Conservation (phyloP, 2,113 vertebrate species). For the Cettia cetti region DNA sequence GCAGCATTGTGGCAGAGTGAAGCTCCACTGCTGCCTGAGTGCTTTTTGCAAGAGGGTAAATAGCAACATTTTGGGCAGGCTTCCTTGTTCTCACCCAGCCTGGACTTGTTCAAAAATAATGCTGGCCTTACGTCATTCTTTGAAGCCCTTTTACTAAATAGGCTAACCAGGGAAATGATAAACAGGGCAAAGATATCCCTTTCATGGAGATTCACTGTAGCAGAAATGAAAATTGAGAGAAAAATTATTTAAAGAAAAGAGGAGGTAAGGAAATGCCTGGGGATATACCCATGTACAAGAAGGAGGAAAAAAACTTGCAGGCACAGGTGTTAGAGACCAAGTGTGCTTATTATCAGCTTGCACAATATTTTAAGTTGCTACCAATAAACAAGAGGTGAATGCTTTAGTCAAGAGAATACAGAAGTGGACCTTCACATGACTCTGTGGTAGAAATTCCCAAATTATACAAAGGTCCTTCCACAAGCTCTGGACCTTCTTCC, state of each 20-base stretch:
- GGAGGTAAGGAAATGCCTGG: not conserved
- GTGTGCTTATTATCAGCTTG: not conserved
- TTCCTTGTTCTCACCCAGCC: not conserved
- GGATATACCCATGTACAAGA: not conserved
- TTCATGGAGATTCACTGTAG: not conserved
- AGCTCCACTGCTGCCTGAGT: not conserved
- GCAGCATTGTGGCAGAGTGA: rapidly evolving
- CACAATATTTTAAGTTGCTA: not conserved
- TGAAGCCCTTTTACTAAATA: not conserved
- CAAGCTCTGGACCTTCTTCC: not conserved
- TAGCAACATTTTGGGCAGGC: not conserved
- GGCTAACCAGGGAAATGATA: not conserved
- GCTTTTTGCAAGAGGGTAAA: not conserved
- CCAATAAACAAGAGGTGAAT: not conserved
- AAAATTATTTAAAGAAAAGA: not conserved
- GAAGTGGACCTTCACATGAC: not conserved
- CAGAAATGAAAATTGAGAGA: not conserved
- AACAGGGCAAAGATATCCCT: not conserved
- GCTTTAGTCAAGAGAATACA: not conserved
- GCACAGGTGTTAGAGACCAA: not conserved
- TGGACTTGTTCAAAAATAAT: not conserved
- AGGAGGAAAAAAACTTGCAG: not conserved
- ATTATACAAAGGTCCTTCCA: not conserved
- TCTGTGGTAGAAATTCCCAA: not conserved
- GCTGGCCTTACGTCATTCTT: not conserved